Evolutionary conservation across 2,797 vertebrate species (phyloP).

Genomic region (Thunnus albacares): DNA sequence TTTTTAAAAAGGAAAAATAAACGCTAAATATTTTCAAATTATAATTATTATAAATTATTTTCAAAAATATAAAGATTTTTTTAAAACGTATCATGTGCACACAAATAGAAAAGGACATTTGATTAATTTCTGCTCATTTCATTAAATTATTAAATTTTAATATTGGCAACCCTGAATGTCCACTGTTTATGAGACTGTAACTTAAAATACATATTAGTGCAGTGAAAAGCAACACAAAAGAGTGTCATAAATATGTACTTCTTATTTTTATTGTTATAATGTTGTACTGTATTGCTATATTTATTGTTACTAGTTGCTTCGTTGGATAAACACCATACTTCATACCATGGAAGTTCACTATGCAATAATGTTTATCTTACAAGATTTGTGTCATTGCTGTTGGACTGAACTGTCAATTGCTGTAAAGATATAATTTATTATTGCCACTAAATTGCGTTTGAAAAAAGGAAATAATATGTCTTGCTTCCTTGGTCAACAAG

Average conservation of each 20-base stretch:
- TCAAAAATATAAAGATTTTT: no score
- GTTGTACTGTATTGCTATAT: no score
- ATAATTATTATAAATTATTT: no score
- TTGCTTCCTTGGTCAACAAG: background rate
- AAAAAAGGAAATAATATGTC: background rate
- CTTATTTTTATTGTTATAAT: no score
- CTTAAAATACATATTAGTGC: background rate
- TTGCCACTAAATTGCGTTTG: background rate
- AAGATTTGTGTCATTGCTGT: background rate
- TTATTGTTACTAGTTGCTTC: background rate
- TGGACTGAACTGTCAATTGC: background rate
- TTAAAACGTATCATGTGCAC: no score
- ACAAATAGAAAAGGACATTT: background rate
- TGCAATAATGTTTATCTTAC: background rate
- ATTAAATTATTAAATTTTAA: background rate
- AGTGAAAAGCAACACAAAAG: no score
- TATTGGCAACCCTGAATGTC: background rate
- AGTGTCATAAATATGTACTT: no score
- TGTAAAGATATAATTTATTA: constrained; percentile 20
- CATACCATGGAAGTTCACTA: background rate
- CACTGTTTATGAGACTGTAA: background rate
- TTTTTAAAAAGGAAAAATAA: no score
- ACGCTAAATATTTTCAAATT: no score
- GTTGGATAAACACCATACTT: background rate
- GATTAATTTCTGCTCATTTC: background rate